These are phyloP conservation scores for Drosophila sproati DNA, from an alignment of 1,140 invertebrate species.

Conservation along the genomic window DNA sequence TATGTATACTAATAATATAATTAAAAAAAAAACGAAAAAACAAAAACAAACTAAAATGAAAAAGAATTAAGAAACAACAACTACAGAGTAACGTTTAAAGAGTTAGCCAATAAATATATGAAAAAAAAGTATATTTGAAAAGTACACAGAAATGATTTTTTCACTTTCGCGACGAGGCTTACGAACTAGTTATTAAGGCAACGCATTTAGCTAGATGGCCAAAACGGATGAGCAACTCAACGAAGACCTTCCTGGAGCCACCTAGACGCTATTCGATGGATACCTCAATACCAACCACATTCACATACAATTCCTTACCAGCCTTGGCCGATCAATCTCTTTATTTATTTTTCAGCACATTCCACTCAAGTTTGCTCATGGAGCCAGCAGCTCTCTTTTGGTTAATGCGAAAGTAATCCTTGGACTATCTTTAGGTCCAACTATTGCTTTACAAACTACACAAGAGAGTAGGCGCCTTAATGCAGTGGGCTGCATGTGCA, in stretches of 20 bases:
- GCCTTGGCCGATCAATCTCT: background rate
- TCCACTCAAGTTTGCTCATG: slow-evolving; percentile 6
- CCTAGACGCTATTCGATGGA: background rate
- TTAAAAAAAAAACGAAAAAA: slow-evolving; percentile 70
- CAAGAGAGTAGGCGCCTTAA: background rate
- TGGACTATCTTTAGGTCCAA: background rate
- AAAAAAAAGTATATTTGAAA: slow-evolving; percentile 84
- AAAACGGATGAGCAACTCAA: background rate
- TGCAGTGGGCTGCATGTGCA: slow-evolving; percentile 25
- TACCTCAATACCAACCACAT: background rate
- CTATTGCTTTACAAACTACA: background rate
- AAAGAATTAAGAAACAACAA: slow-evolving; percentile 75
- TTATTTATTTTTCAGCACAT: slow-evolving; percentile 16
- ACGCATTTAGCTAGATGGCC: slow-evolving; percentile 20
- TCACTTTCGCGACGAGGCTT: slow-evolving; percentile 36
- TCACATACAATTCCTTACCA: background rate
- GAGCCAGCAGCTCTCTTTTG: slow-evolving; percentile 2
- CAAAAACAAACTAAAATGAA: slow-evolving; percentile 58
- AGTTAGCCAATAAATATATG: slow-evolving; percentile 85
- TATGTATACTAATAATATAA: slow-evolving; percentile 84
- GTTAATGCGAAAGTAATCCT: background rate
- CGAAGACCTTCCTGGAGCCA: slow-evolving; percentile 13
- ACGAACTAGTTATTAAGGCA: slow-evolving; percentile 33
- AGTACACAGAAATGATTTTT: slow-evolving; percentile 68
- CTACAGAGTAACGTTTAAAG: slow-evolving; percentile 82